These are phyloP conservation scores for Sinosuthora webbiana DNA, from an alignment of 2,113 vertebrate genomes.

Conservation along the genomic window DNA sequence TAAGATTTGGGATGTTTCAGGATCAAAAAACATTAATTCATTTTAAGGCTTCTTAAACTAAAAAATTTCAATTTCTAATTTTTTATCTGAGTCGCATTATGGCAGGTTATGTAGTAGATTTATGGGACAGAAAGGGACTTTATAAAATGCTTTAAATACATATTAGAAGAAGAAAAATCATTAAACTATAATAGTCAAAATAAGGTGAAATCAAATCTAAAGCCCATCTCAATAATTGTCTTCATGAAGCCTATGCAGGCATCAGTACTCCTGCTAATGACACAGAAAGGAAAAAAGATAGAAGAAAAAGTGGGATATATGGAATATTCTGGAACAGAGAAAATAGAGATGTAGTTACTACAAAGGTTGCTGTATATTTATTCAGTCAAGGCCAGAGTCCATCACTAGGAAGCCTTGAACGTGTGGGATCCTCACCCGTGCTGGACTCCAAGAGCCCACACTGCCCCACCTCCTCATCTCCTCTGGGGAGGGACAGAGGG, in stretches of 20 bases:
- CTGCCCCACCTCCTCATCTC: not conserved
- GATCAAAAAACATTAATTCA: not conserved
- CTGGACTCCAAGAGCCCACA: not conserved
- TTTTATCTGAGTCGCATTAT: not conserved
- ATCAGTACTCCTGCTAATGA: not conserved
- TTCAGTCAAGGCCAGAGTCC: not conserved
- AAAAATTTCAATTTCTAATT: not conserved
- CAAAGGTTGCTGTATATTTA: not conserved
- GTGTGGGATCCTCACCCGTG: rapidly evolving
- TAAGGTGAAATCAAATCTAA: not conserved
- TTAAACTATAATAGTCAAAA: not conserved
- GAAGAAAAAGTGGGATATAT: not conserved
- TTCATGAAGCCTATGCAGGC: not conserved
- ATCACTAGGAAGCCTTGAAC: not conserved
- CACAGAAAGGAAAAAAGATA: not conserved
- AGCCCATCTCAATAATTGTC: not conserved
- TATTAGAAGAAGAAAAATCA: not conserved
- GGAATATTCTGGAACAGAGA: not conserved
- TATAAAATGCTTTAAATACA: not conserved
- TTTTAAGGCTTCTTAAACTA: not conserved
- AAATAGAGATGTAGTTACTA: not conserved
- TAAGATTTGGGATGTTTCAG: not conserved
- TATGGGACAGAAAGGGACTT: not conserved
- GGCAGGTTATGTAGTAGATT: not conserved
- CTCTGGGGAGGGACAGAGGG: not conserved